phyloP scores from a whole-genome alignment of 2,797 vertebrate species.

The Catostomus latipinnis region DNA sequence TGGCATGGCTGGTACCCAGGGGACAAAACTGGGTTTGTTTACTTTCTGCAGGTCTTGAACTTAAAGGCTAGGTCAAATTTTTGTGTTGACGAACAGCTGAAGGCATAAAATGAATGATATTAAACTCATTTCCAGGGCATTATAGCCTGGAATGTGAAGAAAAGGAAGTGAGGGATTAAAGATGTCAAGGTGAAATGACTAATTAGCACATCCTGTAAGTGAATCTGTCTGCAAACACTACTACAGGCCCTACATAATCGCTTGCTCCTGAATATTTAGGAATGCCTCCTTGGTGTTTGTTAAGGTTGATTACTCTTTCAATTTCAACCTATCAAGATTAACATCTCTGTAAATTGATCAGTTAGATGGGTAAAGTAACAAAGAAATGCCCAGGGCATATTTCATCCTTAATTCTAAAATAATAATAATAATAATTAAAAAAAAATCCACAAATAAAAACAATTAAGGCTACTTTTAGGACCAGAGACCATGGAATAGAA shows the following conservation, averaged over 20 bases:
- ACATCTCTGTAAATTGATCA: neutral
- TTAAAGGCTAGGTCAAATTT: neutral
- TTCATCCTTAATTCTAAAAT: too few species aligned
- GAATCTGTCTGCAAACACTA: conserved; percentile 48
- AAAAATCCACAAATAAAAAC: too few species aligned
- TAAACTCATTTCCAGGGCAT: too few species aligned
- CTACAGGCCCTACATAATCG: conserved; percentile 1
- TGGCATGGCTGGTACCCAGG: conserved; percentile 25
- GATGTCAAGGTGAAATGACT: conserved; percentile 28
- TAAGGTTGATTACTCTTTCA: neutral
- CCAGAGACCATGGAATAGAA: too few species aligned
- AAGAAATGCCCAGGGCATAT: too few species aligned
- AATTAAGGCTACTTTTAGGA: too few species aligned
- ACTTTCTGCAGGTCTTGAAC: conserved; percentile 17
- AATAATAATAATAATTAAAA: too few species aligned
- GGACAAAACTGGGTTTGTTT: conserved; percentile 26
- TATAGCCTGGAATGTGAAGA: too few species aligned
- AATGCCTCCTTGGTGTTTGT: conserved; percentile 17
- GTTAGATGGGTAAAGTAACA: too few species aligned
- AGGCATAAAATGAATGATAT: neutral
- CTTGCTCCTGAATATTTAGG: conserved; percentile 2
- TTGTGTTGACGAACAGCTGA: neutral
- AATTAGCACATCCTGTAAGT: conserved; percentile 45
- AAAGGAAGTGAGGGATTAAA: neutral
- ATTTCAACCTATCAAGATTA: neutral